phyloP scores from a whole-genome alignment of 2,797 vertebrate genomes.

The Malurus leucopterus region DNA sequence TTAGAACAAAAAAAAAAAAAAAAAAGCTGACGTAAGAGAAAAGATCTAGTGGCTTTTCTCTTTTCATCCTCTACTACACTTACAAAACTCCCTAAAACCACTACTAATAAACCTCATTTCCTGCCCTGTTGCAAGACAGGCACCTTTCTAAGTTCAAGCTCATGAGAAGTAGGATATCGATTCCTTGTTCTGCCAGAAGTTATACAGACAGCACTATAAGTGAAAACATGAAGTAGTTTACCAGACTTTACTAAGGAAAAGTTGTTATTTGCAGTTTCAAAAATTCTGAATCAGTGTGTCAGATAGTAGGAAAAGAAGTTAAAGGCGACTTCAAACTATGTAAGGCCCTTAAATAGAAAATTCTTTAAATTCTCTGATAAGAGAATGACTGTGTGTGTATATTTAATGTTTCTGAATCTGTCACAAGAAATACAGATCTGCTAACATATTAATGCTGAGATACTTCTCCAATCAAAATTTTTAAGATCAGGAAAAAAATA shows the following conservation, averaged over 20 bases:
- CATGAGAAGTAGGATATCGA: not conserved
- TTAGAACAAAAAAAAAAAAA: not conserved
- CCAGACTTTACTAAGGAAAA: not conserved
- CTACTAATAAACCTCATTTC: slow-evolving; percentile 25
- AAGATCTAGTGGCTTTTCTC: not conserved
- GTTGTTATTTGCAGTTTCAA: not conserved
- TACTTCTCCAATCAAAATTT: not conserved
- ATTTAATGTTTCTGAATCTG: not conserved
- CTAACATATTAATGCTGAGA: not conserved
- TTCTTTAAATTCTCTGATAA: not conserved
- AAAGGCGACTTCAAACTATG: not conserved
- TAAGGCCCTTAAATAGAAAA: not conserved
- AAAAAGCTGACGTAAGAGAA: not conserved
- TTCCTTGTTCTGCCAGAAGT: not conserved
- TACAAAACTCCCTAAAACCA: not conserved
- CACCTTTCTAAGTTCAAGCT: not conserved
- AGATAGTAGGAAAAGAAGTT: not conserved
- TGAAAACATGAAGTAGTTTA: not conserved
- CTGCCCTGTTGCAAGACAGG: not conserved
- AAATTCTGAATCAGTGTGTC: not conserved
- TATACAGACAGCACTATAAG: not conserved
- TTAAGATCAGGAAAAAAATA: not conserved
- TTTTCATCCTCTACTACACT: not conserved
- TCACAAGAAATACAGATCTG: not conserved
- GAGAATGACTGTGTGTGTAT: not conserved